Evolutionary conservation across 2,888 invertebrate species (phyloP).

Genomic region (Mythimna lalbum): DNA sequence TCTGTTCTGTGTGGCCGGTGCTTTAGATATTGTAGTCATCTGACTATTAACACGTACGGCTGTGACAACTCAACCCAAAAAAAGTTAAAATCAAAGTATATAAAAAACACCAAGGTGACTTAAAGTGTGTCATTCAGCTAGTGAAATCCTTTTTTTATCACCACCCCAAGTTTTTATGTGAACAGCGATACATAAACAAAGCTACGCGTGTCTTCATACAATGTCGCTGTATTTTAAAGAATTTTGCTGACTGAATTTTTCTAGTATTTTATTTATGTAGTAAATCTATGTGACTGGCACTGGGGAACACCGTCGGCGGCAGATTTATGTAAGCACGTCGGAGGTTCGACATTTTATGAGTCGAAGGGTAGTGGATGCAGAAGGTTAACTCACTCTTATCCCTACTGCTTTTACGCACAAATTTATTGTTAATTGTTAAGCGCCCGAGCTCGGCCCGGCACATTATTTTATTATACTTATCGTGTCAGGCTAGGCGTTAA

Average conservation of each 20-base stretch:
- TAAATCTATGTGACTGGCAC: slow-evolving; percentile 46
- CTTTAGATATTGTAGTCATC: too few species aligned
- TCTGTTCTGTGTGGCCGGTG: too few species aligned
- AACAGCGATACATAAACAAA: slow-evolving; percentile 22
- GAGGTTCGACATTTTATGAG: slow-evolving; percentile 40
- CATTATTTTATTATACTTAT: too few species aligned
- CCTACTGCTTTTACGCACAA: too few species aligned
- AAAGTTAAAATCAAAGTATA: too few species aligned
- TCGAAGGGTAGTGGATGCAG: not conserved
- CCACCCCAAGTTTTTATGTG: slow-evolving; percentile 14
- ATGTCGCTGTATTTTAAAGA: slow-evolving; percentile 17
- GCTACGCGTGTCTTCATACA: slow-evolving; percentile 31
- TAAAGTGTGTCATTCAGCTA: not conserved
- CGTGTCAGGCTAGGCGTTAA: too few species aligned
- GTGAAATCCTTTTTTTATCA: slow-evolving; percentile 25
- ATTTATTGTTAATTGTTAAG: too few species aligned
- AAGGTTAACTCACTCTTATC: too few species aligned
- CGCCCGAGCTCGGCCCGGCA: too few species aligned
- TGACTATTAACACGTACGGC: too few species aligned
- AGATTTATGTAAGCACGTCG: slow-evolving; percentile 33
- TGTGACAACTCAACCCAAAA: not conserved
- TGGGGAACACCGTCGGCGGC: slow-evolving; percentile 20
- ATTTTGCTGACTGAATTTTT: slow-evolving; percentile 17
- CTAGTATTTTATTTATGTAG: slow-evolving; percentile 43
- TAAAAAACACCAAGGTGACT: slow-evolving; percentile 3